Evolutionary conservation across 2,113 vertebrate species (phyloP).

Genomic region (Poeciliopsis occidentalis): DNA sequence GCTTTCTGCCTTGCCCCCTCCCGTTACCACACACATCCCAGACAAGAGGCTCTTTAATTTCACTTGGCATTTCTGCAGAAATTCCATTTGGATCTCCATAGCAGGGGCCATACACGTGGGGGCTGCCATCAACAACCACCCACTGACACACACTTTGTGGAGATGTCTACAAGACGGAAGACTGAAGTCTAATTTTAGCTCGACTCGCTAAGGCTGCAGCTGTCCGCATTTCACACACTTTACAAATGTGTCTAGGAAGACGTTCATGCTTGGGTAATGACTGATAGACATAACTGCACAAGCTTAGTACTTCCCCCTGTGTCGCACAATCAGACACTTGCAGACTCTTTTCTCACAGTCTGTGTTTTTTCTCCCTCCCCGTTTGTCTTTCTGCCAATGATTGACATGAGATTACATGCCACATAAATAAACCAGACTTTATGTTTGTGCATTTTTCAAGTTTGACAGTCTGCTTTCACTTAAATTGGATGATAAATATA

Average conservation of each 20-base stretch:
- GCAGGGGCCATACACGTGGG: slow-evolving; percentile 54
- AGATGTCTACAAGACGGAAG: slow-evolving; percentile 58
- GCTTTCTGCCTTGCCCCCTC: neutral
- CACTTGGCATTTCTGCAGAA: slow-evolving; percentile 69
- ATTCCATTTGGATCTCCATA: slow-evolving; percentile 74
- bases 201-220: slow-evolving; percentile 62
- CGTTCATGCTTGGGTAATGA: slow-evolving; percentile 55
- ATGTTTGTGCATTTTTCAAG: slow-evolving; percentile 17
- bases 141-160: slow-evolving; percentile 47
- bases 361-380: slow-evolving; percentile 9
- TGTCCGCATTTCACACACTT: slow-evolving; percentile 59
- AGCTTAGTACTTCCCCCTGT: slow-evolving; percentile 38
- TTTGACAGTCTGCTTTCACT: slow-evolving; percentile 8
- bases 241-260: slow-evolving; percentile 47
- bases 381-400: slow-evolving; percentile 39
- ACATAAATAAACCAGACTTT: slow-evolving; percentile 18
- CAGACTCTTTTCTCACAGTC: slow-evolving; percentile 18
- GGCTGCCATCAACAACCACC: slow-evolving; percentile 54
- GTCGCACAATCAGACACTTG: slow-evolving; percentile 38
- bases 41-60: slow-evolving; percentile 76
- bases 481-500: slow-evolving; percentile 8
- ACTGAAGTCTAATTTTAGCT: slow-evolving; percentile 73
- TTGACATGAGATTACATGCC: slow-evolving; percentile 34
- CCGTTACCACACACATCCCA: slow-evolving; percentile 41
- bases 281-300: slow-evolving; percentile 62